These are phyloP conservation scores for Chlamydotis undulata DNA, from an alignment of 2,113 vertebrate species.

Conservation along the genomic window DNA sequence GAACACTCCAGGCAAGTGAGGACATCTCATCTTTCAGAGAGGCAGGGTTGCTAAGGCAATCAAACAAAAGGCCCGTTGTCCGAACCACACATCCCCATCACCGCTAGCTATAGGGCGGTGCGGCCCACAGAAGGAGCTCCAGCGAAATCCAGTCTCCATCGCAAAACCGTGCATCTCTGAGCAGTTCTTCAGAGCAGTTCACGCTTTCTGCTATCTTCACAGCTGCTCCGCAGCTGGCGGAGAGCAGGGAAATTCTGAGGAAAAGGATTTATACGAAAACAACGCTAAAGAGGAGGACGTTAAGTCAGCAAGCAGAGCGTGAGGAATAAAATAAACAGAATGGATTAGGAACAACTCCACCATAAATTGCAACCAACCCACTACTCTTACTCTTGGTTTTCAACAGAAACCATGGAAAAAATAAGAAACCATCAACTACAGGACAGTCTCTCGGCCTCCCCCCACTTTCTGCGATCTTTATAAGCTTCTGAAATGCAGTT, in stretches of 20 bases:
- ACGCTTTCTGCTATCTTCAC: neutral
- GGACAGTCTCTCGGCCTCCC: neutral
- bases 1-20: accelerated
- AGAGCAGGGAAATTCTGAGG: constrained; percentile 21
- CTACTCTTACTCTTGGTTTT: neutral
- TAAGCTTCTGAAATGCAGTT: neutral
- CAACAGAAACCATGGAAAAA: neutral
- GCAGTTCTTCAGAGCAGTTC: neutral
- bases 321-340: neutral
- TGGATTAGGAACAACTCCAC: neutral
- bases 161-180: neutral
- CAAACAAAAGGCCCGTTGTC: constrained; percentile 4
- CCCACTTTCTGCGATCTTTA: neutral
- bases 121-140: neutral
- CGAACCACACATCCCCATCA: neutral
- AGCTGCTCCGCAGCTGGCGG: constrained; percentile 26
- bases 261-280: neutral
- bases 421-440: neutral
- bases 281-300: neutral
- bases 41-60: constrained; percentile 16
- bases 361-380: neutral
- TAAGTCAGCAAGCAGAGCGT: neutral
- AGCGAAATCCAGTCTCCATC: neutral
- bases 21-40: constrained; percentile 5
- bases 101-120: neutral